Evolutionary conservation across 2,888 invertebrate genomes (phyloP).

Genomic region (Rhynchonema sp.): DNA sequence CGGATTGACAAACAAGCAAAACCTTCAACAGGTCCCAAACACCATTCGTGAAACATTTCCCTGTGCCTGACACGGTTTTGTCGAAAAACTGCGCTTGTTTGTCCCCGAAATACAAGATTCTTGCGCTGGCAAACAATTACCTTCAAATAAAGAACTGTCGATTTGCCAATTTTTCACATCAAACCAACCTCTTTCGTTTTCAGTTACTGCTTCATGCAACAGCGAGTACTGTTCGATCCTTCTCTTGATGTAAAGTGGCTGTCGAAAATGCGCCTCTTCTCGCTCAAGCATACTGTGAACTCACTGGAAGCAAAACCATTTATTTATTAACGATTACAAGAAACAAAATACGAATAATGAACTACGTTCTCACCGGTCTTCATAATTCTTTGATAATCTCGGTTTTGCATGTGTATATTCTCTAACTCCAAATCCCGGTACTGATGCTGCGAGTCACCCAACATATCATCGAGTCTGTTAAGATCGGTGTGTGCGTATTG

Average conservation of each 20-base stretch:
- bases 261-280: constrained; percentile 75
- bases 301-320: no score
- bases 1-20: no score
- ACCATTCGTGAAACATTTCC: no score
- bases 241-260: constrained; percentile 40
- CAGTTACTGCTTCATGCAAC: constrained; percentile 30
- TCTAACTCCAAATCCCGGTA: constrained; percentile 66
- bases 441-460: constrained; percentile 43
- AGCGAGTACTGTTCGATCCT: constrained; percentile 36
- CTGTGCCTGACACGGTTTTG: no score
- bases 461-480: constrained; percentile 6
- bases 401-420: constrained; percentile 65
- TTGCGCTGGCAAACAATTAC: no score
- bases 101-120: no score
- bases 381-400: constrained; percentile 69
- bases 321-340: no score
- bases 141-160: no score
- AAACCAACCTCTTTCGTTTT: no score
- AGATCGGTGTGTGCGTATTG: constrained; percentile 23
- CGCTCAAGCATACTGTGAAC: constrained; percentile 65
- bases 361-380: constrained; percentile 46
- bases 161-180: neutral
- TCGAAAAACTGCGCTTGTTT: no score
- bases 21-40: no score
- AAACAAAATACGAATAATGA: no score